These are phyloP conservation scores for Notolepis coatsorum DNA, from an alignment of 2,797 vertebrate genomes.

Conservation along the genomic window DNA sequence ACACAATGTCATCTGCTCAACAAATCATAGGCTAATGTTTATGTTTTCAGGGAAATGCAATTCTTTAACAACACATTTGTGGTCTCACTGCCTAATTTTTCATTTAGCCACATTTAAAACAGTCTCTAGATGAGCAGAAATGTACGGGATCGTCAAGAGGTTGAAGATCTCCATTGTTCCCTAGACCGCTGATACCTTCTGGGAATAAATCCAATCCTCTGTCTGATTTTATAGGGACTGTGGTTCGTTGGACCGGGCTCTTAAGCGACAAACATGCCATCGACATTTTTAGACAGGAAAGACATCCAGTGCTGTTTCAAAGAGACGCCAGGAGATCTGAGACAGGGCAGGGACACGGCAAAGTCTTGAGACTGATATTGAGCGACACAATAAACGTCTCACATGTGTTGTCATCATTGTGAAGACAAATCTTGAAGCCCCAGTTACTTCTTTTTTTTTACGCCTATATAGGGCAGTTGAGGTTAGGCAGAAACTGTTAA, in stretches of 20 bases:
- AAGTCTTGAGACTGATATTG: no score
- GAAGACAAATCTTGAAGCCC: no score
- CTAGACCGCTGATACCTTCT: background rate
- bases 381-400: no score
- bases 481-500: no score
- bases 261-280: slow-evolving; percentile 15
- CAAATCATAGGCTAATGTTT: slow-evolving; percentile 46
- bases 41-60: slow-evolving; percentile 13
- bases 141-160: background rate
- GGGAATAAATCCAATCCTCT: slow-evolving; percentile 10
- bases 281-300: slow-evolving; percentile 19
- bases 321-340: background rate
- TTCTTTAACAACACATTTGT: slow-evolving; percentile 15
- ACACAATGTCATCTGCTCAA: slow-evolving; percentile 48
- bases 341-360: background rate
- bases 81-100: slow-evolving; percentile 31
- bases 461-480: background rate
- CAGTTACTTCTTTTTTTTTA: background rate
- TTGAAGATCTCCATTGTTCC: slow-evolving; percentile 11
- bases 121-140: slow-evolving; percentile 43
- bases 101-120: background rate
- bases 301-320: background rate
- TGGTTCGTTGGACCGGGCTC: slow-evolving; percentile 16
- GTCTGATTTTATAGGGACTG: slow-evolving; percentile 26
- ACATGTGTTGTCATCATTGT: no score